These are phyloP conservation scores for Sinotaia quadrata DNA, from an alignment of 2,888 invertebrate species.

Conservation along the genomic window DNA sequence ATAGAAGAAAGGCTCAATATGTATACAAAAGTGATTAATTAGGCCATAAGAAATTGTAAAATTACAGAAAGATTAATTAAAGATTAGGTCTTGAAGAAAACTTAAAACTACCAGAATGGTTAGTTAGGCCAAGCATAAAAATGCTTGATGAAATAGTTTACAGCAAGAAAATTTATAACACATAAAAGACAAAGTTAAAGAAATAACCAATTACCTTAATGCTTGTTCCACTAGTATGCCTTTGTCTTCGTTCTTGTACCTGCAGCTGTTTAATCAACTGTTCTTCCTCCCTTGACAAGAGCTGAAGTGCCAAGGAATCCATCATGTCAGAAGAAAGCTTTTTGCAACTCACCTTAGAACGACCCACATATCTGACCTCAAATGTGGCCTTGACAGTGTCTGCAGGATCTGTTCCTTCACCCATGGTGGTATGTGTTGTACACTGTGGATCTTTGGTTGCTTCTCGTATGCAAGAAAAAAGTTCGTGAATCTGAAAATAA, in stretches of 20 bases:
- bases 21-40: too few relatives aligned
- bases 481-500: conserved; percentile 79
- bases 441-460: conserved; percentile 69
- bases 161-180: too few relatives aligned
- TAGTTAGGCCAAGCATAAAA: too few relatives aligned
- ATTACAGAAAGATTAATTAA: too few relatives aligned
- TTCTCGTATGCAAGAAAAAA: conserved; percentile 83
- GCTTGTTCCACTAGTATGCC: conserved; percentile 69
- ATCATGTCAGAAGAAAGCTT: conserved; percentile 90
- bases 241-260: conserved; percentile 46
- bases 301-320: conserved; percentile 90
- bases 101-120: too few relatives aligned
- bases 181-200: not conserved
- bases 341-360: conserved; percentile 88
- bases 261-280: conserved; percentile 35
- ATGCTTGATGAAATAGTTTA: too few relatives aligned
- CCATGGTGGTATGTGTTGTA: conserved; percentile 14
- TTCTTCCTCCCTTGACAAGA: conserved; percentile 71
- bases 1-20: too few relatives aligned
- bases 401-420: conserved; percentile 12
- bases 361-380: conserved; percentile 85
- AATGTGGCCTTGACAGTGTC: conserved; percentile 47
- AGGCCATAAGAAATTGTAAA: too few relatives aligned
- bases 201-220: conserved; percentile 37
- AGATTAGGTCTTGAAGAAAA: too few relatives aligned